A percentile compares a stretch with the other conserved stretches of the same genome.
Conservation (phyloP, 2,113 vertebrate species). For the Acanthisitta chloris region DNA sequence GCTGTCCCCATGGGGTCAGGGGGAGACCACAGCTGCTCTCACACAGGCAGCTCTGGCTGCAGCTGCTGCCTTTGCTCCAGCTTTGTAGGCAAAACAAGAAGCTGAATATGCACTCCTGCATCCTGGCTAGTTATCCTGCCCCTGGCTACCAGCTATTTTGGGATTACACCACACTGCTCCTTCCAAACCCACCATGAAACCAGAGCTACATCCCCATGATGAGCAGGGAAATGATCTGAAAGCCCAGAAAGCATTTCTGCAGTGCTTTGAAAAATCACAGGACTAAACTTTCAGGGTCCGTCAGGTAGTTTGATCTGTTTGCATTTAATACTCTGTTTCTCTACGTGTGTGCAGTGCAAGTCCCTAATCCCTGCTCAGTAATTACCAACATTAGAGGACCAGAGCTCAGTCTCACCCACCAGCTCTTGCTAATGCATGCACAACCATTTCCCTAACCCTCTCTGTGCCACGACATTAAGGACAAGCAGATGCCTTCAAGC, state of each 20-base stretch:
- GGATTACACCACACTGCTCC: background rate
- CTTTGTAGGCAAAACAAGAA: background rate
- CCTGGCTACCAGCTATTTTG: background rate
- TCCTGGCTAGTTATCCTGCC: background rate
- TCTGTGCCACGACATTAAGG: rapidly evolving
- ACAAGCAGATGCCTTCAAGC: background rate
- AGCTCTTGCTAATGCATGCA: background rate
- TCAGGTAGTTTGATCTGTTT: conserved; percentile 30
- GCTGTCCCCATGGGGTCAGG: rapidly evolving
- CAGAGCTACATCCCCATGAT: rapidly evolving
- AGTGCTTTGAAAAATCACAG: background rate
- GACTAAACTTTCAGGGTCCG: background rate
- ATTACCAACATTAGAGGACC: conserved; percentile 30
- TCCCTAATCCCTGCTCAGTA: conserved; percentile 15
- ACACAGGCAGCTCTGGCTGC: background rate
- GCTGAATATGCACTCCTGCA: background rate
- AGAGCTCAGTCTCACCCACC: background rate
- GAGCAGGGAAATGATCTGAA: background rate
- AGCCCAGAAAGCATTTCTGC: rapidly evolving
- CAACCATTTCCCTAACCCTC: background rate
- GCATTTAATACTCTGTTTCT: background rate
- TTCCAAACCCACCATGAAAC: rapidly evolving
- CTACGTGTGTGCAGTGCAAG: background rate
- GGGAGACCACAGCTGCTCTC: background rate
- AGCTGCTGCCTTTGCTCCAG: background rate